A percentile compares a stretch with the other conserved stretches of the same genome.
Conservation (phyloP, 2,797 vertebrate species). For the Epinephelus awoara region DNA sequence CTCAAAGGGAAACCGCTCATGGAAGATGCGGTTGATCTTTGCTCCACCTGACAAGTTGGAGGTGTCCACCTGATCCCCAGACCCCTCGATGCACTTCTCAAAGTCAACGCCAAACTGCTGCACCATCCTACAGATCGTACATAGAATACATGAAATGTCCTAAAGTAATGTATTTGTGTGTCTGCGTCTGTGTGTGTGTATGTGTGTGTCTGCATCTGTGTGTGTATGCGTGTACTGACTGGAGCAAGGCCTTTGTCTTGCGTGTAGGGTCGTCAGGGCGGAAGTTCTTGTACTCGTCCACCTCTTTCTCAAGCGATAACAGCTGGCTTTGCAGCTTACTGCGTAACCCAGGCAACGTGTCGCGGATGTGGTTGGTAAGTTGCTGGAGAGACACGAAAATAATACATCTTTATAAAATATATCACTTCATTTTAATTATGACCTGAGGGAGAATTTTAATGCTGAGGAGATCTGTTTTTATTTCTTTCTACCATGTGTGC, state of each 20-base stretch:
- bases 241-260: constrained; percentile 96
- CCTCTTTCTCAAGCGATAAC: constrained; percentile 95
- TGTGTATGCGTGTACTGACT: constrained; percentile 84
- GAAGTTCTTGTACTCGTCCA: constrained; percentile 97
- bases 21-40: constrained; percentile 96
- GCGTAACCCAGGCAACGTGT: constrained; percentile 92
- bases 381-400: constrained; percentile 84
- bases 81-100: constrained; percentile 97
- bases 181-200: constrained; percentile 11
- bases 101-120: constrained; percentile 98
- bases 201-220: neutral
- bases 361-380: constrained; percentile 98
- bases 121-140: constrained; percentile 89
- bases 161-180: neutral
- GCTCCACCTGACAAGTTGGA: constrained; percentile 95
- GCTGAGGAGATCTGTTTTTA: neutral
- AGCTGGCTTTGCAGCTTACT: constrained; percentile 96
- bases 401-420: neutral
- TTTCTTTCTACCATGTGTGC: no score
- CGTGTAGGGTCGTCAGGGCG: constrained; percentile 93
- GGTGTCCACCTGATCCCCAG: constrained; percentile 96
- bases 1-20: constrained; percentile 95
- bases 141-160: neutral
- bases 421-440: neutral
- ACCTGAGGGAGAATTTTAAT: neutral